phyloP scores from a whole-genome alignment of 2,113 vertebrate species.

The Crotalus horridus region DNA sequence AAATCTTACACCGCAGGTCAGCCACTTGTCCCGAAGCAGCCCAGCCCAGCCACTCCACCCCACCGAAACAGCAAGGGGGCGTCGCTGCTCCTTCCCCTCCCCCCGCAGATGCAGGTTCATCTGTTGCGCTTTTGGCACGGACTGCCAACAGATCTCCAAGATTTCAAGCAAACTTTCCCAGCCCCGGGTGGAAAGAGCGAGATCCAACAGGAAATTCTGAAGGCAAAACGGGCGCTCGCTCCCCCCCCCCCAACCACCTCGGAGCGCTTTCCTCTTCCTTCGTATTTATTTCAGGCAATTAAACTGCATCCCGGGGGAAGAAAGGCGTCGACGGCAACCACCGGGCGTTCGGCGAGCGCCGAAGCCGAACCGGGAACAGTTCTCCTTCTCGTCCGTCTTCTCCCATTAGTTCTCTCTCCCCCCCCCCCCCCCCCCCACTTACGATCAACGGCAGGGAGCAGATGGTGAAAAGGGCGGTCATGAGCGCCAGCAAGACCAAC shows the following conservation, averaged over 20 bases:
- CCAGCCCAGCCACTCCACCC: background rate
- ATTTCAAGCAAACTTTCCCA: background rate
- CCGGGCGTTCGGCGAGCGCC: background rate
- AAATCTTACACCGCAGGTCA: background rate
- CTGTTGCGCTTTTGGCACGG: background rate
- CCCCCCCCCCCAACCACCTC: background rate
- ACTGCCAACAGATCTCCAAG: background rate
- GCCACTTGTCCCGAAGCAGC: background rate
- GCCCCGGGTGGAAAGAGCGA: background rate
- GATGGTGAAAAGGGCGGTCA: conserved; percentile 73
- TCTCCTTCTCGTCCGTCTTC: background rate
- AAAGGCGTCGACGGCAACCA: background rate
- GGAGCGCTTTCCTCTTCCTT: background rate
- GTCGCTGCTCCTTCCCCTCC: background rate
- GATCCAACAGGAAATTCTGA: background rate
- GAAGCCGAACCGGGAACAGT: background rate
- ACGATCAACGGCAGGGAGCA: conserved; percentile 77
- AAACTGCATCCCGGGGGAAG: background rate
- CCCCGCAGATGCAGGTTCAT: background rate
- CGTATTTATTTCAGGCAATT: background rate
- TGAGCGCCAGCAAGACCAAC: conserved; percentile 73
- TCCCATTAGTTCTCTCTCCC: accelerated
- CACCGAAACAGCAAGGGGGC: background rate
- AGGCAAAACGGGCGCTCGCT: background rate
- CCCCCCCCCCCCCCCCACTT: conserved; percentile 41